These are phyloP conservation scores for Torymus aiolomorphi DNA, from an alignment of 2,888 invertebrate species.

Conservation along the genomic window DNA sequence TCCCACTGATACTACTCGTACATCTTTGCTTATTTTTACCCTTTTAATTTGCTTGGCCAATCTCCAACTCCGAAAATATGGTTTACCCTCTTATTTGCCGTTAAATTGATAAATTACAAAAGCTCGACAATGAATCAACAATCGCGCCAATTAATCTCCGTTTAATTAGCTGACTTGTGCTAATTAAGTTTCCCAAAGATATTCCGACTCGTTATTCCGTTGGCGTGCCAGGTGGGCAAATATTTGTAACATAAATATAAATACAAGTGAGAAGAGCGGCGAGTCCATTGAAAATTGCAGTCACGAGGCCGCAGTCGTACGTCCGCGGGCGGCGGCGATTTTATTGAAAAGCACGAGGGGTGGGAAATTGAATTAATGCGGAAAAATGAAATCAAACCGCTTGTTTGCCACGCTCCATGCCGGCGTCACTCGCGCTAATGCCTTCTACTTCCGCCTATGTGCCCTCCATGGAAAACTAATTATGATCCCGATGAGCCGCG, in stretches of 20 bases:
- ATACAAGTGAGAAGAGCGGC: neutral
- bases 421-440: constrained; percentile 18
- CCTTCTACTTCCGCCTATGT: neutral
- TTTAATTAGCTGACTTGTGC: too few relatives aligned
- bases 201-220: too few relatives aligned
- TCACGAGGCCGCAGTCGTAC: too few relatives aligned
- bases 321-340: neutral
- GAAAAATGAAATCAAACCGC: constrained; percentile 37
- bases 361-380: constrained; percentile 30
- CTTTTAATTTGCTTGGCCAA: too few relatives aligned
- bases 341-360: constrained; percentile 12
- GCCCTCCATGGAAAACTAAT: constrained; percentile 67
- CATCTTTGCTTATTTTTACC: too few relatives aligned
- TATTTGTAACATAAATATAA: neutral
- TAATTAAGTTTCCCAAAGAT: too few relatives aligned
- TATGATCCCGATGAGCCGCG: constrained; percentile 68
- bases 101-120: too few relatives aligned
- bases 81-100: too few relatives aligned
- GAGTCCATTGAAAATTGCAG: constrained; percentile 22
- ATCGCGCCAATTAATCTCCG: too few relatives aligned
- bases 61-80: too few relatives aligned
- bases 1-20: too few relatives aligned
- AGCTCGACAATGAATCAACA: too few relatives aligned
- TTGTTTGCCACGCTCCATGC: constrained; percentile 29
- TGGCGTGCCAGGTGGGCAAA: neutral